Evolutionary conservation across 2,797 vertebrate genomes (phyloP), one percentile per base, ranked within the genome.

Genomic region (Lacerta agilis): DNA sequence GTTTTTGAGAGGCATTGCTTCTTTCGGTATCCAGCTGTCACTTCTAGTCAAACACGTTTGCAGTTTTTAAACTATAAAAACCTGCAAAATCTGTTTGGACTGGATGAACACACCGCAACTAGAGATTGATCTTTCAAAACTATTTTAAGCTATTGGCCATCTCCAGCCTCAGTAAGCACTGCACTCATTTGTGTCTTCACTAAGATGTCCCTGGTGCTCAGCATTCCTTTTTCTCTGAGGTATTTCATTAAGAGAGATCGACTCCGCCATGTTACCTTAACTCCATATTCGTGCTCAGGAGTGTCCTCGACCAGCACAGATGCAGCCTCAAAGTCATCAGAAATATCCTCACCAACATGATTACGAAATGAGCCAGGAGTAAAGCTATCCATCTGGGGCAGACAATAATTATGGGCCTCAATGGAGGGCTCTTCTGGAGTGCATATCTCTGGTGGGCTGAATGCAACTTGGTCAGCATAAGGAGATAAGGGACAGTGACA

Each of bases 231-330:
- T 75, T 97, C 94, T 90, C 87, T 97, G 76, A 99, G 95, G 88
- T 97, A 91, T 33, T 89, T 85, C 97, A 98, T 97, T 1, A 98
- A 64, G 1, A 85, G 93, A 87, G 90, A 97, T 83, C 98, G 96
- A 77, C 94, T 97, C 78, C 98, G 97, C 98, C 99, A 99, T 0
- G 98, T 98, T 82, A 98, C 97, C 89, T 96, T 98, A 5, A 99
- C 0, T 3, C 98, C 98, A 10, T 99, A 99, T 91, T 98, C 97
- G 1, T 92, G 97, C 93, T 98, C 98, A 0, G 98, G 98, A 2
- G 98, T 99, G 76, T 99, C 98, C 15, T 95, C 78, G 13, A 97
- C 98, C 82, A 99, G 96, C 0, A 96, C 85, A 18, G 93, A 88
- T 17, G 87, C 88, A 0, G 84, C 45, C 17, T 87, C 83, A 13